A percentile compares a stretch with the other conserved stretches of the same genome.
phyloP scores from a whole-genome alignment of 2,113 vertebrate species.

The Sitta europaea region DNA sequence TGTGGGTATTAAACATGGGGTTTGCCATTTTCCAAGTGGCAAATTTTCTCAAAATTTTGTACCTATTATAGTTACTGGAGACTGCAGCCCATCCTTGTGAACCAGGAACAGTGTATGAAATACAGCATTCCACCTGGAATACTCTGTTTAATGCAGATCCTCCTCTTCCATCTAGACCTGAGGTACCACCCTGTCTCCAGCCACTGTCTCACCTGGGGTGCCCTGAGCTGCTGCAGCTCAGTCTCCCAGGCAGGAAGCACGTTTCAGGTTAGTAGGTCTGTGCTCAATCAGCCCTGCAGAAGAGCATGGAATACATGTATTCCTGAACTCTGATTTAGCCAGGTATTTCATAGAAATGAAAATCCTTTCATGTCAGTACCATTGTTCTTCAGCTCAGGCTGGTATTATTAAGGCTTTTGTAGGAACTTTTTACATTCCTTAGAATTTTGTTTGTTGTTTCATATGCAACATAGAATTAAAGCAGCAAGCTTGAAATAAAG shows the following conservation, averaged over 20 bases:
- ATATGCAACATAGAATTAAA: conserved; percentile 5
- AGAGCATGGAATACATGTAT: not conserved
- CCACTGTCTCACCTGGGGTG: not conserved
- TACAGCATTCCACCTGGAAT: not conserved
- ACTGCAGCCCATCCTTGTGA: not conserved
- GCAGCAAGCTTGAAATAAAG: not conserved
- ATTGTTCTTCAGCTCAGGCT: not conserved
- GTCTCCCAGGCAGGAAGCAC: not conserved
- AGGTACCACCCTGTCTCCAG: not conserved
- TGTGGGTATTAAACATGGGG: not conserved
- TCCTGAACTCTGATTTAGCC: not conserved
- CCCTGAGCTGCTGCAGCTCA: not conserved
- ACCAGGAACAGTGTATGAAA: not conserved
- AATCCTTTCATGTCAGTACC: not conserved
- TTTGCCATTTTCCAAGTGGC: not conserved
- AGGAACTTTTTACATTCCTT: not conserved
- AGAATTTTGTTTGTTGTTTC: conserved; percentile 8
- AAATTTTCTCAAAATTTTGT: not conserved
- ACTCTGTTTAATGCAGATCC: not conserved
- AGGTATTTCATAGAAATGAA: not conserved
- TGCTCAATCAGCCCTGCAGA: not conserved
- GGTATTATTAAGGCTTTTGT: not conserved
- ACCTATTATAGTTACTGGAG: not conserved
- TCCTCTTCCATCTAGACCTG: not conserved
- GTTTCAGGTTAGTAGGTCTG: not conserved